Evolutionary conservation across 2,888 invertebrate genomes (phyloP), one percentile per base, ranked within the genome.

Genomic region (Allacma fusca): DNA sequence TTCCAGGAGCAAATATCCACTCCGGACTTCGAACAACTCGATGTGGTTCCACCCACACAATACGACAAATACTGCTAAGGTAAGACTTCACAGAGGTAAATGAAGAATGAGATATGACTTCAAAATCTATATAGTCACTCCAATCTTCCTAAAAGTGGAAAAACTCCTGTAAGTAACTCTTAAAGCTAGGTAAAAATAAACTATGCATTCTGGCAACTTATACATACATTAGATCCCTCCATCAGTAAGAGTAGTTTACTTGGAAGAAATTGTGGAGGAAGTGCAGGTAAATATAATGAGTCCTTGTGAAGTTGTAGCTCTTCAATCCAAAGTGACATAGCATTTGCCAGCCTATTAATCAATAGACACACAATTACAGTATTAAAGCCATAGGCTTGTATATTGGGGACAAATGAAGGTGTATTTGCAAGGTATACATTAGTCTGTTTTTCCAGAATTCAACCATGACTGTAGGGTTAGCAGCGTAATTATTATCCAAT

Each of bases 321-420:
- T 85, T 94, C 93, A 76, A 94, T 86, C 95, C 95, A 95, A 23
- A 93, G 86, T 0, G 88, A 88, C 84, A 91, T 91, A 0, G 92
- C 91, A 84, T 89, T 89, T 85, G 91, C 91, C 74, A 91, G 87
- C 83, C 90, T 91, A 79, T 24, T 85, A 84, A 43, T 72, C 67
- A 16, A 74, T 9, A 34, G 34, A 9, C 34, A 34, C n/a, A n/a
- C n/a, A n/a, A n/a, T n/a, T n/a, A n/a, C n/a, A n/a, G n/a, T n/a
- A n/a, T n/a, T n/a, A n/a, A n/a, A n/a, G n/a, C n/a, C n/a, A n/a
- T n/a, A n/a, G n/a, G n/a, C n/a, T n/a, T n/a, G n/a, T n/a, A n/a
- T n/a, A n/a, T n/a, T n/a, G n/a, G n/a, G n/a, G n/a, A n/a, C n/a
- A n/a, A n/a, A n/a, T n/a, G n/a, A n/a, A n/a, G n/a, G n/a, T n/a